Base-by-base conservation (phyloP, 2,888 invertebrate species). In the Alsophila aescularia region DNA sequence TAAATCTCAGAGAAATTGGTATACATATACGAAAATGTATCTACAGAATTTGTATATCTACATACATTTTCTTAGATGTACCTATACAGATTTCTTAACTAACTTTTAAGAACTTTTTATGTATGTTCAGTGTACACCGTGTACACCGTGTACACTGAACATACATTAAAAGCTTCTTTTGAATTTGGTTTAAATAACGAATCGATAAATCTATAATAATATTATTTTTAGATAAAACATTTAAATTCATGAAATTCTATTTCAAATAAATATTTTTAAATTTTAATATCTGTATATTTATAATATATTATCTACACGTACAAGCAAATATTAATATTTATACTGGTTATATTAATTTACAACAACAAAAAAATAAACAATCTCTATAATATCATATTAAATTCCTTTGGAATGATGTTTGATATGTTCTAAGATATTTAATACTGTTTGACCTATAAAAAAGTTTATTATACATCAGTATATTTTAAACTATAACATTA, bases 341-440 rank as follows among this genome's bases (percentile, higher is more conserved):
- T 39, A 29, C 9, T 39, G n/a, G 2, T 8, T 27, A 27, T 6
- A 29, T 29, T 12, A 16, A 16, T 45, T 31, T 16, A 12, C 13
- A 31, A 1, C 1, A 7, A 21, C 9, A 27, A 7, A 36, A 40
- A 13, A 36, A 42, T 48, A 7, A 49, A 54, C 37, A 53, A 6
- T 15, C 12, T 16, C 13, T 29, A 15, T 13, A 41, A 64, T 65
- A 51, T 50, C 44, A 47, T 47, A 53, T 52, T 54, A 48, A 59
- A 59, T 64, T 62, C 31, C 64, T 64, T 60, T 49, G 47, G 53
- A 71, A 71, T 70, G 57, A 56, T 35, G 16, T 54, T 44, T 82
- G 80, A 78, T 82, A 81, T 80, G 79, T 79, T 58, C 77, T 80
- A 80, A 66, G 66, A 72, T 75, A 74, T 70, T 54, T 66, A 70